phyloP scores from a whole-genome alignment of 2,888 invertebrate genomes.

The Aphidoletes aphidimyza region DNA sequence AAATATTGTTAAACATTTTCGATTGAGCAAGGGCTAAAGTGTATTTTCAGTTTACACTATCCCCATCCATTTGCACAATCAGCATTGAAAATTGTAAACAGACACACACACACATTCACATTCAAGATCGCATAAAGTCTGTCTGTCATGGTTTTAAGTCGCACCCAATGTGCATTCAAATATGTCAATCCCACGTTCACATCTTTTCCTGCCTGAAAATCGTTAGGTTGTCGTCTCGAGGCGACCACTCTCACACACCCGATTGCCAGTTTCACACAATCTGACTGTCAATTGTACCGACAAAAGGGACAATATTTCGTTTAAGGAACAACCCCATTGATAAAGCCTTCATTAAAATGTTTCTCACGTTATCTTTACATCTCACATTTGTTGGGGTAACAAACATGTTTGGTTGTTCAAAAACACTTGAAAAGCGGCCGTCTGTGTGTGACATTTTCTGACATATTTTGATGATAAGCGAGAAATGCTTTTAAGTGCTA shows the following conservation, averaged over 20 bases:
- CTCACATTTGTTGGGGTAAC: neutral
- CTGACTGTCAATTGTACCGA: neutral
- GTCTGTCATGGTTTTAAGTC: conserved; percentile 25
- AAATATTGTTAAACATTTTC: conserved; percentile 44
- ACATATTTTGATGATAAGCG: neutral
- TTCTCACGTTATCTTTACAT: conserved; percentile 22
- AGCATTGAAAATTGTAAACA: conserved; percentile 24
- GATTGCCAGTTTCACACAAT: neutral
- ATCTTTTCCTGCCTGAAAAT: too few relatives aligned
- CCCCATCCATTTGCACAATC: neutral
- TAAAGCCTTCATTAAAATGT: conserved; percentile 42
- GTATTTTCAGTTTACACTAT: neutral
- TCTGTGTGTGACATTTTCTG: conserved; percentile 10
- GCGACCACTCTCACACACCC: too few relatives aligned
- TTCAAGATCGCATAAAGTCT: too few relatives aligned
- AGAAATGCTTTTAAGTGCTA: neutral
- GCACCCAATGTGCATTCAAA: conserved; percentile 13
- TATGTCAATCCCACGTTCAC: conserved; percentile 33
- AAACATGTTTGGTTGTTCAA: neutral
- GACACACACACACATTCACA: too few relatives aligned
- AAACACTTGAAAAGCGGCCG: conserved; percentile 16
- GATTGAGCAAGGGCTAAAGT: too few relatives aligned
- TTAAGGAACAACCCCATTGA: conserved; percentile 1
- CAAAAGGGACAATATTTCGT: conserved; percentile 20
- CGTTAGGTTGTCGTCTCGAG: too few relatives aligned